Base-by-base conservation (phyloP, 23 tunicate species). In the Ciona savignyi region DNA sequence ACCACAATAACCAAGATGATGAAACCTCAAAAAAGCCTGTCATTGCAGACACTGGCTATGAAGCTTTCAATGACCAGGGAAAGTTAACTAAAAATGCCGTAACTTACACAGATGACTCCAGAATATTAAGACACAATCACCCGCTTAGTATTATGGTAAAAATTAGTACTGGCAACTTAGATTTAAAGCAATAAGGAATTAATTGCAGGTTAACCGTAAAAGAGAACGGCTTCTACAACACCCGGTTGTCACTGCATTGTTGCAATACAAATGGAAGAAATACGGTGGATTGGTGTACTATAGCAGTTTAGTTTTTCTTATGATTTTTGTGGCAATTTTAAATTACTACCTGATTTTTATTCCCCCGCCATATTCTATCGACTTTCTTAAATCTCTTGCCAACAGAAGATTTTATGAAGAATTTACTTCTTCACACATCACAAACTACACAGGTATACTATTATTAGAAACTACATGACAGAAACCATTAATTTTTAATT, bases 181-280 rank as follows among this genome's bases (percentile, higher is more conserved):
- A 65, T 6, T 15, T 9, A 25, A 19, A 63, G 27, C 6, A 4
- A 25, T 42, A 6, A 42, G 9, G 15, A 42, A n/a, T n/a, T n/a
- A n/a, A n/a, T n/a, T 15, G 15, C 51, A 87, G 95, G 95, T 83
- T 19, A 77, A 85, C 60, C 75, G 77, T 11, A 87, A 88, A 63
- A 63, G 96, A 33, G 88, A 82, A 67, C 70, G 80, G 0, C 73
- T 88, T 23, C 80, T 88, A 25, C 88, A 82, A 62, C 96, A 88
- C 62, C 96, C 96, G 1, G 96, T 88, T 20, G 96, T 88, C 0
- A 88, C 88, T 9, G 88, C 84, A 3, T 60, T 88, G 29, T 65
- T 83, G 33, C 96, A 82, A 74, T 82, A 88, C 81, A 88, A 82
- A 49, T 88, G 96, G 96, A 81, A 77, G 33, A 88, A 83, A 73